phyloP scores from a whole-genome alignment of 2,888 invertebrate genomes.

The Trissoscelio sp. region DNA sequence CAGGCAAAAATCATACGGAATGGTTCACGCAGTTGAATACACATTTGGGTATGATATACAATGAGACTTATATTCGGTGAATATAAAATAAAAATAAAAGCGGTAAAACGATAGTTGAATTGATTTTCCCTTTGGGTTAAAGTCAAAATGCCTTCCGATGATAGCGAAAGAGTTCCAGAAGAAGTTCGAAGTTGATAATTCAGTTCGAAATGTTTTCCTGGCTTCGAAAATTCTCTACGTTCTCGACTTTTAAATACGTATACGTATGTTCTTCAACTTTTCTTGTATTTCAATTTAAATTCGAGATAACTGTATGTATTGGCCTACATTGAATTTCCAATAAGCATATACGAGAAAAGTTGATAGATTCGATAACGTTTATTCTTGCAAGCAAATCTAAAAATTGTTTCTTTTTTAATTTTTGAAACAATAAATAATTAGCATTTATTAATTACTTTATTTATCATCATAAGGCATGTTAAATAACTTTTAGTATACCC shows the following conservation, averaged over 20 bases:
- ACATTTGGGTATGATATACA: slow-evolving; percentile 39
- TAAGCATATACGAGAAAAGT: slow-evolving; percentile 43
- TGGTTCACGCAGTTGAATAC: slow-evolving; percentile 36
- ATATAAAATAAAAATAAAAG: slow-evolving; percentile 54
- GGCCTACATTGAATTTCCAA: slow-evolving; percentile 53
- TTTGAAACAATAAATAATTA: not conserved
- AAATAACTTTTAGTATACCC: too few species aligned
- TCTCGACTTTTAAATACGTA: slow-evolving; percentile 60
- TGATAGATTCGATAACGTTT: slow-evolving; percentile 44
- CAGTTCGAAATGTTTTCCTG: slow-evolving; percentile 60
- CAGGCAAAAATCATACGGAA: slow-evolving; percentile 32
- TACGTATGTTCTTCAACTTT: slow-evolving; percentile 56
- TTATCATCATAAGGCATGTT: too few species aligned
- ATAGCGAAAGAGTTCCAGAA: slow-evolving; percentile 47
- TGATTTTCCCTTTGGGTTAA: slow-evolving; percentile 53
- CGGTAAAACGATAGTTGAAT: slow-evolving; percentile 48
- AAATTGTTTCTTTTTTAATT: not conserved
- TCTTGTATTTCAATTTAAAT: slow-evolving; percentile 55
- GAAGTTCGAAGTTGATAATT: slow-evolving; percentile 59
- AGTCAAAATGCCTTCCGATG: slow-evolving; percentile 57
- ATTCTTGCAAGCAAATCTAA: not conserved
- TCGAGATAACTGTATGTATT: slow-evolving; percentile 46
- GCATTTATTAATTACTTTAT: not conserved
- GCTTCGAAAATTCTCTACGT: slow-evolving; percentile 49
- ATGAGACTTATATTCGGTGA: slow-evolving; percentile 18